Evolutionary conservation across 2,888 invertebrate genomes (phyloP).

Genomic region (Sipha maydis): DNA sequence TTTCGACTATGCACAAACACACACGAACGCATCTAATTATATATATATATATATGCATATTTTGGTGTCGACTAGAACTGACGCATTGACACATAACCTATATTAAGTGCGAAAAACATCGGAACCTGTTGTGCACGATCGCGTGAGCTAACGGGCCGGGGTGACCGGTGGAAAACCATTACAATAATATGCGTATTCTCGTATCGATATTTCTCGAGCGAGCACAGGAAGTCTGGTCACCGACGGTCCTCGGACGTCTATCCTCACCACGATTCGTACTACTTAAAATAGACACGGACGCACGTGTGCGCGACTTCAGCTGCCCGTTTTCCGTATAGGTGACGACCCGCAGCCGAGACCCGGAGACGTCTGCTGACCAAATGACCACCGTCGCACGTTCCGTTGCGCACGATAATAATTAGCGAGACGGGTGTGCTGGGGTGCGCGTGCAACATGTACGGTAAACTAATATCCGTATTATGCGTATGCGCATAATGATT

Average conservation of each 20-base stretch:
- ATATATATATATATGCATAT: too few species aligned
- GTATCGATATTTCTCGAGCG: background rate
- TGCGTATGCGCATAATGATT: background rate
- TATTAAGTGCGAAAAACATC: background rate
- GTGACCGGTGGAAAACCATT: background rate
- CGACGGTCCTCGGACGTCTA: background rate
- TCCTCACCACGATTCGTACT: background rate
- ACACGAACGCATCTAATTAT: too few species aligned
- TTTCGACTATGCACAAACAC: too few species aligned
- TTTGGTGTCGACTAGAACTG: too few species aligned
- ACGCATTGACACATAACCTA: background rate
- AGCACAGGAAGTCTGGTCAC: background rate
- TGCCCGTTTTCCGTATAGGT: background rate
- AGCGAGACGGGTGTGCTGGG: constrained; percentile 21
- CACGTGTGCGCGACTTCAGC: constrained; percentile 38
- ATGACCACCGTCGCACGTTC: constrained; percentile 50
- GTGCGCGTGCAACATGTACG: background rate
- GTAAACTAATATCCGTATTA: background rate
- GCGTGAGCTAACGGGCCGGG: background rate
- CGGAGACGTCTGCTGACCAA: constrained; percentile 54
- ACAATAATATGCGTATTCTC: too few species aligned
- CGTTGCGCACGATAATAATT: background rate
- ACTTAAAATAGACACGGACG: constrained; percentile 34
- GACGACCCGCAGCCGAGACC: background rate
- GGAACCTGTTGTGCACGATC: background rate